Evolutionary conservation across 1,140 invertebrate genomes (phyloP).

Genomic region (Caenorhabditis latens): DNA sequence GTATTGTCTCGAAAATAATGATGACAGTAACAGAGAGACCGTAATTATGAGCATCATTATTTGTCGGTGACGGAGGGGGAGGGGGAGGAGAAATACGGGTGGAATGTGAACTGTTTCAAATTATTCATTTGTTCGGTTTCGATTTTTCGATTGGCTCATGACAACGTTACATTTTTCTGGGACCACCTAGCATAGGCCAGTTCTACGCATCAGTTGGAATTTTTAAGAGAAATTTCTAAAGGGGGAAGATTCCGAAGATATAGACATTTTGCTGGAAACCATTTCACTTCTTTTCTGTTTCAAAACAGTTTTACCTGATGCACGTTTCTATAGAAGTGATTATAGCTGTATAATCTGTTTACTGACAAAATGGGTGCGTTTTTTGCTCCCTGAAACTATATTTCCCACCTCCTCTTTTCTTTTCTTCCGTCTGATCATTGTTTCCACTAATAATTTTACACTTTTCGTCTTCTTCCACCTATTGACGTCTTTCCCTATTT

Average conservation of each 20-base stretch:
- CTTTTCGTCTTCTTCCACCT: constrained; percentile 19
- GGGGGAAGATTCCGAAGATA: no score
- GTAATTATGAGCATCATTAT: constrained; percentile 57
- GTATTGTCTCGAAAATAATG: constrained; percentile 42
- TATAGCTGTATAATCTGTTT: neutral
- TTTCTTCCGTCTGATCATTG: neutral
- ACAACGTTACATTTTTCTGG: no score
- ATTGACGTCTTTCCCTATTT: constrained; percentile 30
- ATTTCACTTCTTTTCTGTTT: no score
- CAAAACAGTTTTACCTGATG: no score
- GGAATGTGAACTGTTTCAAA: neutral
- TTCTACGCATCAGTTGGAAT: no score
- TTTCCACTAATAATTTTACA: constrained; percentile 56
- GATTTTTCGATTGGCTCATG: no score
- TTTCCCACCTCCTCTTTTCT: neutral
- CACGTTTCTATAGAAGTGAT: no score
- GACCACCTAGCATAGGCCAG: no score
- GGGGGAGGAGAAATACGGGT: neutral
- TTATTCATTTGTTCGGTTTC: no score
- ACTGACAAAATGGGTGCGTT: neutral
- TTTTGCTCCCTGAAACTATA: neutral
- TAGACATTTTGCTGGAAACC: no score
- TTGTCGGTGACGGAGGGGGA: neutral
- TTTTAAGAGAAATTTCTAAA: no score
- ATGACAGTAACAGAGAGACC: constrained; percentile 1